These are phyloP conservation scores for Tachystola acroxantha DNA, from an alignment of 2,888 invertebrate species.

Conservation along the genomic window DNA sequence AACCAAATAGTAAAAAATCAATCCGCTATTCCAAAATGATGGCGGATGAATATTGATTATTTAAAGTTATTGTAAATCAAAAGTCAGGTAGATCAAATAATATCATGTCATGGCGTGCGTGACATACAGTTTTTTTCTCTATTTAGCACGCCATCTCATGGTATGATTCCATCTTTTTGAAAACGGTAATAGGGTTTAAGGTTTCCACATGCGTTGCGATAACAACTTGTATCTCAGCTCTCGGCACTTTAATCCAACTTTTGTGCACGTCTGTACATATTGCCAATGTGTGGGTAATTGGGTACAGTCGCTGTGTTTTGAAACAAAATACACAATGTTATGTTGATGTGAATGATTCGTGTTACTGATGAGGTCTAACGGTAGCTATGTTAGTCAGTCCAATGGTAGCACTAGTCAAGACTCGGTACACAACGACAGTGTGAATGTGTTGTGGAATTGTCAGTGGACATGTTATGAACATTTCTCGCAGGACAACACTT, in stretches of 20 bases:
- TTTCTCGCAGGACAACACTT: constrained; percentile 30
- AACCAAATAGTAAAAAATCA: no score
- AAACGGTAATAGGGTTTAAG: no score
- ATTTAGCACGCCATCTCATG: no score
- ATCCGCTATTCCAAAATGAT: no score
- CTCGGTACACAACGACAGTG: constrained; percentile 41
- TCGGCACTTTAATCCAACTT: not conserved
- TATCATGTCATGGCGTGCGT: no score
- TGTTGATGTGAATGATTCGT: constrained; percentile 48
- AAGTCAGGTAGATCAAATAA: no score
- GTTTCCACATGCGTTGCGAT: no score
- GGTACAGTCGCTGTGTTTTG: constrained; percentile 45
- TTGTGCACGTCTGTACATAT: constrained; percentile 1
- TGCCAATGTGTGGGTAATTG: constrained; percentile 7
- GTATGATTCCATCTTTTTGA: no score
- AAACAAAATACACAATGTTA: constrained; percentile 41
- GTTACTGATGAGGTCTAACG: constrained; percentile 52
- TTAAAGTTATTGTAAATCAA: no score
- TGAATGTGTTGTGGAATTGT: constrained; percentile 39
- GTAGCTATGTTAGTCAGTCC: constrained; percentile 44
- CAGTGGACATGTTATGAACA: constrained; percentile 37
- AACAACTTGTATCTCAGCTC: no score
- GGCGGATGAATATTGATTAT: no score
- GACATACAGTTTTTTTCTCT: no score
- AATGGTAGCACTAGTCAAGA: constrained; percentile 39